A percentile compares a stretch with the other conserved stretches of the same genome.
phyloP scores from a whole-genome alignment of 1,140 invertebrate species.

The Orius insidiosus region DNA sequence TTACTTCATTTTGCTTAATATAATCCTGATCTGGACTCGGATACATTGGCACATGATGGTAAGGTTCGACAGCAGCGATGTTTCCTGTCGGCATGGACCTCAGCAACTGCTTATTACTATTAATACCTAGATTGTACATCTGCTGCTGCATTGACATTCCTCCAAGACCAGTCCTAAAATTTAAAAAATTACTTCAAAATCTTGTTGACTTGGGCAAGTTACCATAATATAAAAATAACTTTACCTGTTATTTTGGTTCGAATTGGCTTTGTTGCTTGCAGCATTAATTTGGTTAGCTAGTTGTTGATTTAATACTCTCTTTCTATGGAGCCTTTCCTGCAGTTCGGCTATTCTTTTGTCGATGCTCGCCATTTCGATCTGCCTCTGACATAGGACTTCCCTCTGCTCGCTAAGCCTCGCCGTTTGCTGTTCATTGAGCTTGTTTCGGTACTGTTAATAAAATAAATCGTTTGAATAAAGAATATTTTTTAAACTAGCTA shows the following conservation, averaged over 20 bases:
- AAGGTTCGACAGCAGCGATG: slow-evolving; percentile 77
- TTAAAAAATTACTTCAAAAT: too few relatives aligned
- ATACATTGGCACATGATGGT: slow-evolving; percentile 58
- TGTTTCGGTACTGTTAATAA: slow-evolving; percentile 72
- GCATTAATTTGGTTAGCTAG: slow-evolving; percentile 52
- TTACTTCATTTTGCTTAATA: slow-evolving; percentile 11
- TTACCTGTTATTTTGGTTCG: slow-evolving; percentile 8
- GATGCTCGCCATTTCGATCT: slow-evolving; percentile 78
- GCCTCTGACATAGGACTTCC: slow-evolving; percentile 63
- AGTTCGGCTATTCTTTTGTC: slow-evolving; percentile 84
- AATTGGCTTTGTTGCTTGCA: slow-evolving; percentile 18
- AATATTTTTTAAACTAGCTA: too few relatives aligned
- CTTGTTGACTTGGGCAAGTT: too few relatives aligned
- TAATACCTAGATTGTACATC: slow-evolving; percentile 14
- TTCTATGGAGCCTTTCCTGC: slow-evolving; percentile 74
- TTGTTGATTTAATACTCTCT: slow-evolving; percentile 70
- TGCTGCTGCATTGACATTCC: slow-evolving; percentile 20
- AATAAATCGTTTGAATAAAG: too few relatives aligned
- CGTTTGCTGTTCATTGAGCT: slow-evolving; percentile 87
- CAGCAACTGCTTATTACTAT: slow-evolving; percentile 16
- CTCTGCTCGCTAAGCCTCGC: slow-evolving; percentile 68
- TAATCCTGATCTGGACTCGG: slow-evolving; percentile 10
- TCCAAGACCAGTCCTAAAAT: too few relatives aligned
- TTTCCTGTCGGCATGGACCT: slow-evolving; percentile 38
- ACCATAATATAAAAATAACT: too few relatives aligned